Evolutionary conservation across 2,888 invertebrate genomes (phyloP), one percentile per base, ranked within the genome.

Genomic region (Drosophila kambysellisi): DNA sequence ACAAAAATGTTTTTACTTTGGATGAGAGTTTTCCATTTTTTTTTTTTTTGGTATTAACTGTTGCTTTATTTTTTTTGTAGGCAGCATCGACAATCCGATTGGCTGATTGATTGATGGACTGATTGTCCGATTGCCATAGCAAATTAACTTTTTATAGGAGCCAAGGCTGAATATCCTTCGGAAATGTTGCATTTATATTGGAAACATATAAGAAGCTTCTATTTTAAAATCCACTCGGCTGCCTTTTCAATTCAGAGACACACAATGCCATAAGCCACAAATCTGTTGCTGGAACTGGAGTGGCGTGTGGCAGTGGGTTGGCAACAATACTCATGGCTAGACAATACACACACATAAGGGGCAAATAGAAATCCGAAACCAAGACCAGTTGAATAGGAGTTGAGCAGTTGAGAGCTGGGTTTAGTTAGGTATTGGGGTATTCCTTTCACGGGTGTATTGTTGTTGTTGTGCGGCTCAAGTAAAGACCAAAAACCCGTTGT

Each of bases 321-420:
- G 37, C 51, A 33, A 43, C 63, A 53, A 43, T 41, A 54, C 43
- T 58, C 74, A 82, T 79, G 79, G 88, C 74, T 83, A 89, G 69
- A 76, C 65, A 83, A 84, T 78, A 57, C 61, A 20, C 20, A 25
- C 25, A 41, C 48, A 56, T 78, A 74, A 77, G 56, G 67, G 56
- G 63, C 67, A 72, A 68, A 80, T 54, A 48, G 51, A 57, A 62
- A 67, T 72, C 58, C 69, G 46, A 60, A 70, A 20, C 50, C 57
- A 54, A 39, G 60, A 83, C 67, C 81, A 75, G 67, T 61, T 71
- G 53, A 71, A 67, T 79, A 60, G 7, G 63, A 63, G 63, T 53
- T 58, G 75, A 25, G 51, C 59, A 52, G n/a, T 6, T 48, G 37
- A 15, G 25, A 59, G 15, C 17, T n/a, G 63, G 35, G 57, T 0